Evolutionary conservation across 2,113 vertebrate species (phyloP), one percentile per base, ranked within the genome.

Genomic region (Nettapus auritus): DNA sequence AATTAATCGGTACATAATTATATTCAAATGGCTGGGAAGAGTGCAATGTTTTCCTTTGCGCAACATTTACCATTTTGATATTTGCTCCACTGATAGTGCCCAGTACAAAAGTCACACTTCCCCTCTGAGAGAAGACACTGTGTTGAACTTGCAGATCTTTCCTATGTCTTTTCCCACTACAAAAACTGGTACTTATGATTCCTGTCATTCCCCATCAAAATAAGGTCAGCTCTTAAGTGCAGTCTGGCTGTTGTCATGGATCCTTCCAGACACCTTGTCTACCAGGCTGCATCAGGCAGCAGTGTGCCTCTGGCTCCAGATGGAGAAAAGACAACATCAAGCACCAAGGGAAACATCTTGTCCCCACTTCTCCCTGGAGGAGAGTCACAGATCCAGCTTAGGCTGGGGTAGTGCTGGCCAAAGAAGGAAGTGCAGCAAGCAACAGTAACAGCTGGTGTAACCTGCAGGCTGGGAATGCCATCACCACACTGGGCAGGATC

Each of bases 381-480:
- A 90, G 6, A 7, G 8, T 34, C 0, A 2, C 0, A 7, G 38
- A 8, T 11, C n/a, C n/a, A 75, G 29, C 22, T 82, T 56, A 67
- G 42, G 9, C 4, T 59, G 63, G 28, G 33, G 21, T 16, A 52
- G 13, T 40, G 55, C 29, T 75, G 76, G 36, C 36, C 86, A 57
- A 66, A 59, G 5, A 0, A 2, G 33, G 38, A 31, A 50, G 20
- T 8, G 10, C 19, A 15, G 16, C 1, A 0, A 26, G 23, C 0
- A 0, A 25, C 16, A 33, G 15, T 9, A 66, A 48, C 59, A 59
- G 36, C 17, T 36, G 40, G 9, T 69, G 66, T 55, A 2, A 0
- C 19, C 50, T 55, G 13, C 6, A 53, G 16, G 4, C 18, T 78
- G 56, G 42, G 60, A 83, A 63, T 16, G 66, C 8, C 52, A 59